Conservation (phyloP, 1,140 invertebrate species). For the Thalassaphorura encarpata region DNA sequence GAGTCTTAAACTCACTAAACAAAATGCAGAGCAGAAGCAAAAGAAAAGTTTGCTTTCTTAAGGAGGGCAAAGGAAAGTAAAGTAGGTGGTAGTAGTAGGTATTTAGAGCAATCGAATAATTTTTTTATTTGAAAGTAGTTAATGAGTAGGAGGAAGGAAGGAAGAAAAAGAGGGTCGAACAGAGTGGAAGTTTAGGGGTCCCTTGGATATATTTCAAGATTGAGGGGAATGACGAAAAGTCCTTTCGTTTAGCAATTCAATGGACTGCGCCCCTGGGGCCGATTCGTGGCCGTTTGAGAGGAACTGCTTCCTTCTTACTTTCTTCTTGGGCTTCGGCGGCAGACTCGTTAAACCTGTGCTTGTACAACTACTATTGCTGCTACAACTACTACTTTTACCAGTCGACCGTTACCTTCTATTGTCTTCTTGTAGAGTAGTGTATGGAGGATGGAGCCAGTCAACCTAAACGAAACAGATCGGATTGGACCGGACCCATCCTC, state of each 20-base stretch:
- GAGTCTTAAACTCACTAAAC: too few relatives aligned
- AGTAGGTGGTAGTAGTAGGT: too few relatives aligned
- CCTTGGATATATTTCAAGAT: slow-evolving; percentile 30
- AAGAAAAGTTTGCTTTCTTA: neutral
- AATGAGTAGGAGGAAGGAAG: slow-evolving; percentile 20
- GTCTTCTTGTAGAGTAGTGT: too few relatives aligned
- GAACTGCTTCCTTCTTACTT: slow-evolving; percentile 22
- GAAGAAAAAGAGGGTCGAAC: slow-evolving; percentile 31
- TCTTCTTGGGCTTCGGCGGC: too few relatives aligned
- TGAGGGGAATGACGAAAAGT: slow-evolving; percentile 27
- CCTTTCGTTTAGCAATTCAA: slow-evolving; percentile 33
- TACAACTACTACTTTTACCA: too few relatives aligned
- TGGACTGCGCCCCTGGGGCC: slow-evolving; percentile 30
- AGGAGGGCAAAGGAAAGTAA: too few relatives aligned
- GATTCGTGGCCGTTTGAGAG: slow-evolving; percentile 28
- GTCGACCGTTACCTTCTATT: too few relatives aligned
- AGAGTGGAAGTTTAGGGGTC: slow-evolving; percentile 25
- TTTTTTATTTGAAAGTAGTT: slow-evolving; percentile 19
- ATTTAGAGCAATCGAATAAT: slow-evolving; percentile 20
- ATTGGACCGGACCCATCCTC: too few relatives aligned
- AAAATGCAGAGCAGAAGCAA: too few relatives aligned
- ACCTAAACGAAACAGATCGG: too few relatives aligned
- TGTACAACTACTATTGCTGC: too few relatives aligned
- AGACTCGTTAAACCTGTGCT: slow-evolving; percentile 20
- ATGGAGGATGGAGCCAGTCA: too few relatives aligned